A percentile compares a stretch with the other conserved stretches of the same genome.
phyloP scores from a whole-genome alignment of 1,140 invertebrate genomes.

The Calycopis cecrops region DNA sequence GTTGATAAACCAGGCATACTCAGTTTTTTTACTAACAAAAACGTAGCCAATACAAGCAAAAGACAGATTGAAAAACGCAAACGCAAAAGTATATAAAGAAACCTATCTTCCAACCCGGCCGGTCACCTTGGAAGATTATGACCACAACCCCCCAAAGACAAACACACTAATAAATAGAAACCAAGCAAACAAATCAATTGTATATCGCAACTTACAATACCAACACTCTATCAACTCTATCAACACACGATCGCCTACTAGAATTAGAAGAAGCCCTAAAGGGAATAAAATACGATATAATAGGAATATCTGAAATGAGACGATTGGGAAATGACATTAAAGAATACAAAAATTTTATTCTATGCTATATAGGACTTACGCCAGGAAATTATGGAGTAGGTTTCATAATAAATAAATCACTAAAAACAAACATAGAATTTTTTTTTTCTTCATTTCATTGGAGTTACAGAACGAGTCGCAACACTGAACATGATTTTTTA shows the following conservation, averaged over 20 bases:
- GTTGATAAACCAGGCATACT: conserved; percentile 14
- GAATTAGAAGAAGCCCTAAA: conserved; percentile 7
- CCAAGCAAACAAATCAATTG: neutral
- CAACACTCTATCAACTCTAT: conserved; percentile 13
- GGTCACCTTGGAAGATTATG: conserved; percentile 5
- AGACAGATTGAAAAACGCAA: neutral
- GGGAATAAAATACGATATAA: conserved; percentile 14
- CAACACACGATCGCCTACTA: neutral
- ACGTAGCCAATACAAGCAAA: neutral
- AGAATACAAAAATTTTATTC: conserved; percentile 13
- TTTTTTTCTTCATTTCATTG: too few relatives aligned
- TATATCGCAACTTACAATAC: neutral
- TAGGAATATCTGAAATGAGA: conserved; percentile 13
- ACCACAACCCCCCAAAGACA: conserved; percentile 9
- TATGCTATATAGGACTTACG: conserved; percentile 11
- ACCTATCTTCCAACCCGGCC: neutral
- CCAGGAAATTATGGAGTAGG: conserved; percentile 10
- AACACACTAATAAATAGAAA: conserved; percentile 2
- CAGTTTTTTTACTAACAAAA: conserved; percentile 12
- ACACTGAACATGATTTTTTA: conserved; percentile 8
- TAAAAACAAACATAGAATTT: conserved; percentile 2
- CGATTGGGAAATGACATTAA: conserved; percentile 10
- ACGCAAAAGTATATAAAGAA: neutral
- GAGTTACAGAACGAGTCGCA: conserved; percentile 13
- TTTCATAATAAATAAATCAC: conserved; percentile 14